Base-by-base conservation (phyloP, 2,888 invertebrate species). In the Bembecia ichneumoniformis region DNA sequence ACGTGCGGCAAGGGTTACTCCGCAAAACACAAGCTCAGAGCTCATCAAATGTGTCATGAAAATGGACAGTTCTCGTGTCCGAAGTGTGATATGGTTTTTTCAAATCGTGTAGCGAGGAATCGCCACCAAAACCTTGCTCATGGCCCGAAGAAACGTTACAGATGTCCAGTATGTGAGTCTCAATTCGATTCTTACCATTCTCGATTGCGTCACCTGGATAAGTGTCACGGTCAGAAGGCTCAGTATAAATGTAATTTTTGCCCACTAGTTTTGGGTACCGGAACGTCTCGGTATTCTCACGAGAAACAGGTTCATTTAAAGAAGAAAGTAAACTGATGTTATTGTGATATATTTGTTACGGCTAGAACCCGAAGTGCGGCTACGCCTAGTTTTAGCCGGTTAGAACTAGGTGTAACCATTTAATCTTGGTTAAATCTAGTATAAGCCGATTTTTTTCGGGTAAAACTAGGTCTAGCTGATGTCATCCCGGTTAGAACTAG, bases 1-100 rank as follows among this genome's bases (percentile, higher is more conserved):
- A 68, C 69, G 1, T 88, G 88, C 51, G 88, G 88, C 0, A 88
- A 87, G 58, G 80, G 77, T 3, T 88, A 75, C 58, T 76, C 82
- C 1, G 73, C 72, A 13, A 69, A 70, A n/a, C 72, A 80, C 4
- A 82, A 82, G 44, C 66, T 87, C 34, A 67, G 75, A 44, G 68
- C 81, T 14, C 88, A 89, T 52, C 66, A 74, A 35, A 64, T 60
- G 13, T 61, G 64, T 47, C 88, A 88, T 52, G 70, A 78, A 43
- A 61, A 66, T 1, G 76, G 82, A 0, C 65, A 74, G 17, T 83
- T 78, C 50, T 58, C 65, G 7, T 89, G 89, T 56, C 51, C 76
- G 0, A 77, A 82, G 52, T 88, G 88, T 57, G 71, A 73, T 44
- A 62, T 68, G 10, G 63, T 78, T 0, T 87, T 87, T 52, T 52